phyloP scores from a whole-genome alignment of 2,797 vertebrate species.

The Carcharodon carcharias region DNA sequence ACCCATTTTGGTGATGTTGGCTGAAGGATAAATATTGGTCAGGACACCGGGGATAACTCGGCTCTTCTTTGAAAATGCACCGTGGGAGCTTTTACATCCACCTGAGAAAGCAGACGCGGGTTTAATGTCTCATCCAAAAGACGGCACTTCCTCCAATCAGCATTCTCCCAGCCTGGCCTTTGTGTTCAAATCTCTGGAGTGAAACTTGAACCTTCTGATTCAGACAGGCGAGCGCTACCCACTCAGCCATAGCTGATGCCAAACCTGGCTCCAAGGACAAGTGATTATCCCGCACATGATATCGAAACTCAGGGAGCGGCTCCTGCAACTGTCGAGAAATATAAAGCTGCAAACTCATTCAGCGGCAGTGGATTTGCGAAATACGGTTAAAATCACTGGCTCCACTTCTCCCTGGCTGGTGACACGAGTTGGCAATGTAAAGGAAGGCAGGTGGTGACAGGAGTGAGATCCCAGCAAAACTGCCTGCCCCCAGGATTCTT shows the following conservation, averaged over 20 bases:
- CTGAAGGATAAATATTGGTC: background rate
- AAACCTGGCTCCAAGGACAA: background rate
- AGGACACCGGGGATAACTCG: background rate
- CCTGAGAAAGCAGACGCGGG: background rate
- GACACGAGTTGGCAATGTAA: background rate
- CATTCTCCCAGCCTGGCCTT: background rate
- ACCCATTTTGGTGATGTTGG: background rate
- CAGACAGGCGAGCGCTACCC: background rate
- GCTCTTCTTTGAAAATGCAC: background rate
- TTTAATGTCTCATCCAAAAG: background rate
- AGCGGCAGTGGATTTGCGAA: background rate
- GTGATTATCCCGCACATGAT: background rate
- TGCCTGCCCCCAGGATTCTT: background rate
- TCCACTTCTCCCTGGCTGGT: background rate
- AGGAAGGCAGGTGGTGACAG: background rate
- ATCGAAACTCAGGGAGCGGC: background rate
- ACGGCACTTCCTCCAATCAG: background rate
- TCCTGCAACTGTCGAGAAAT: background rate
- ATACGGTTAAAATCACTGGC: background rate
- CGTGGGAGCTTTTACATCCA: background rate
- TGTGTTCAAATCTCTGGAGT: background rate
- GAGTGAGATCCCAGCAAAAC: background rate
- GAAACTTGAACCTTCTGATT: background rate
- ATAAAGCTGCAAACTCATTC: background rate
- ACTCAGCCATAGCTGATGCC: background rate